Conservation (phyloP, 2,797 vertebrate genomes). For the Arctocebus calabarensis region DNA sequence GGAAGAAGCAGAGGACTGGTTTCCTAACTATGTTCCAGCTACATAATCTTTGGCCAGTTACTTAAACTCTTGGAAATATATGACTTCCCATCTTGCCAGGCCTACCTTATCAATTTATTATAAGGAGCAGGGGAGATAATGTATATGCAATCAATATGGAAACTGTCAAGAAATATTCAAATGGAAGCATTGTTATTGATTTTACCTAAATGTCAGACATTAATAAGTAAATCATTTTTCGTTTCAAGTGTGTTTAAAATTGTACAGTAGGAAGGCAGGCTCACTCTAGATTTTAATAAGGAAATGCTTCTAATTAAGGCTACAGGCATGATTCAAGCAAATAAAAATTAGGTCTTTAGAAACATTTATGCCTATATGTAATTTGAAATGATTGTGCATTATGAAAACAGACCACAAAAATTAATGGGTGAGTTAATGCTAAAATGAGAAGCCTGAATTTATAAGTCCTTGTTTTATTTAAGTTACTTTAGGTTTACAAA, state of each 20-base stretch:
- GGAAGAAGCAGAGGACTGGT: conserved; percentile 15
- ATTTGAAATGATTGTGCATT: conserved; percentile 51
- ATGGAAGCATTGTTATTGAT: not conserved
- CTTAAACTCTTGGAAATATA: not conserved
- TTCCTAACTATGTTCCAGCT: not conserved
- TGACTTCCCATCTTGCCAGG: not conserved
- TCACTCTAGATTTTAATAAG: conserved; percentile 32
- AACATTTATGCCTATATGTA: not conserved
- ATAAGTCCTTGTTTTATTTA: conserved; percentile 49
- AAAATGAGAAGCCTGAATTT: conserved; percentile 11
- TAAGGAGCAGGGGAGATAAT: not conserved
- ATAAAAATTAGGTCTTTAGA: conserved; percentile 58
- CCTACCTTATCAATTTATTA: not conserved
- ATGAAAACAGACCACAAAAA: not conserved
- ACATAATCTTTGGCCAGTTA: not conserved
- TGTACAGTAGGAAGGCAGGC: not conserved
- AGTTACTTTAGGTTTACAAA: conserved; percentile 28
- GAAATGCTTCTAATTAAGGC: conserved; percentile 55
- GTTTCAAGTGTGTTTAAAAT: conserved; percentile 24
- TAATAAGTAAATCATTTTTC: conserved; percentile 53
- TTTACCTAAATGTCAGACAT: not conserved
- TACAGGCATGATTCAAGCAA: conserved; percentile 50
- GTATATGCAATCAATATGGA: not conserved
- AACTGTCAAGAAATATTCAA: not conserved
- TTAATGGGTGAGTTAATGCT: conserved; percentile 18